phyloP scores from a whole-genome alignment of 2,888 invertebrate genomes.

The Eupithecia vulgata region DNA sequence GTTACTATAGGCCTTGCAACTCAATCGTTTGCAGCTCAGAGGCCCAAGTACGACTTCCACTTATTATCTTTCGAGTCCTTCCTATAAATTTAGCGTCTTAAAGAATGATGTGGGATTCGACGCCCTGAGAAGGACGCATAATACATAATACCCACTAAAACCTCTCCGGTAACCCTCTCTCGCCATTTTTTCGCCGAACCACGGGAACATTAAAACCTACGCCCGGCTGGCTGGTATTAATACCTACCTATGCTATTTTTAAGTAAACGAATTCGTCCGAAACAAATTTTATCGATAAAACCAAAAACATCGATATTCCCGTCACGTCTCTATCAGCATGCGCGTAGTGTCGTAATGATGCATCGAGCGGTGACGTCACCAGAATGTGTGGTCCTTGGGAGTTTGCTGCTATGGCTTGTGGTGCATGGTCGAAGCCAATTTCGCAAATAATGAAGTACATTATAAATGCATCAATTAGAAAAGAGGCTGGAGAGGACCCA shows the following conservation, averaged over 20 bases:
- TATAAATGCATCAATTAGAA: too few relatives aligned
- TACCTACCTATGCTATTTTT: background rate
- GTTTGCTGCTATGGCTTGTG: background rate
- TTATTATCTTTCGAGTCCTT: too few relatives aligned
- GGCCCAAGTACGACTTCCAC: too few relatives aligned
- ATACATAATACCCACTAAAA: too few relatives aligned
- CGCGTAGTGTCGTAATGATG: slow-evolving; percentile 11
- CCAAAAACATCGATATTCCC: slow-evolving; percentile 4
- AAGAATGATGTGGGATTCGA: too few relatives aligned
- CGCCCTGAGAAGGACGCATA: too few relatives aligned
- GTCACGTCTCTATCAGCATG: slow-evolving; percentile 13
- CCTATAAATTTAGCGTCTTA: too few relatives aligned
- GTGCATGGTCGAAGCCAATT: background rate
- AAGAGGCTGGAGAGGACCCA: too few relatives aligned
- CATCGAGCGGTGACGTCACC: slow-evolving; percentile 16
- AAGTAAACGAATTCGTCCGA: background rate
- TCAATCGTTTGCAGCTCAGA: background rate
- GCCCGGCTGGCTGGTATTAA: too few relatives aligned
- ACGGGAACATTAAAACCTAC: too few relatives aligned
- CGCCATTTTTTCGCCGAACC: too few relatives aligned
- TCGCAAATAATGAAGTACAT: background rate
- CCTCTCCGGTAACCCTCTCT: too few relatives aligned
- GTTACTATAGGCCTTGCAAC: background rate
- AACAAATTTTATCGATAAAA: background rate
- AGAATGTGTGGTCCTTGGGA: slow-evolving; percentile 15